Evolutionary conservation across 64 coral and sea anemone genomes (phyloP).

Genomic region (Anthopleura sola): DNA sequence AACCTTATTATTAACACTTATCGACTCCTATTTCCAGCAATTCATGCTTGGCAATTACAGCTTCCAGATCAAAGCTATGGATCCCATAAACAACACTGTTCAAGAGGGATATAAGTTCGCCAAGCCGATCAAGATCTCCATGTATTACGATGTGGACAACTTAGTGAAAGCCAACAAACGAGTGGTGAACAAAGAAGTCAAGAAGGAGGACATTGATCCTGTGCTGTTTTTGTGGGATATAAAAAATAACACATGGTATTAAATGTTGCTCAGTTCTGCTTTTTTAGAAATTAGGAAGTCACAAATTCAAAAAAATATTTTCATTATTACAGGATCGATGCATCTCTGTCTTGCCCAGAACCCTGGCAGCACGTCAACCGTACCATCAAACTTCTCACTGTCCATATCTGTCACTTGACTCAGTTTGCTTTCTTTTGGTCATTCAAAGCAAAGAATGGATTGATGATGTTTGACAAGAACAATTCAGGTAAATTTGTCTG

Average conservation of each 20-base stretch:
- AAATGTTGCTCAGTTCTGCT: background rate
- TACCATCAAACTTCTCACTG: constrained; percentile 68
- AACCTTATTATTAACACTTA: background rate
- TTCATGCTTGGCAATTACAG: constrained; percentile 97
- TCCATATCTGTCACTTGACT: constrained; percentile 77
- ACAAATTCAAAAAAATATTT: background rate
- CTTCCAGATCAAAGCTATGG: constrained; percentile 86
- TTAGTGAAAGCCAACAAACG: constrained; percentile 80
- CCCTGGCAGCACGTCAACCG: constrained; percentile 82
- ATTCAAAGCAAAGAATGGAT: constrained; percentile 51
- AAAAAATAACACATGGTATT: constrained; percentile 80
- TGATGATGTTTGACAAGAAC: constrained; percentile 77
- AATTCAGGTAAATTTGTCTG: constrained; percentile 39
- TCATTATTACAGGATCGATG: constrained; percentile 57
- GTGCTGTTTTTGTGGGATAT: constrained; percentile 79
- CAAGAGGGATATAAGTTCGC: constrained; percentile 66
- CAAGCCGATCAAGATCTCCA: constrained; percentile 69
- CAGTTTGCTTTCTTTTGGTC: constrained; percentile 93
- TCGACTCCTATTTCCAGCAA: constrained; percentile 41
- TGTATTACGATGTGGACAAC: constrained; percentile 89
- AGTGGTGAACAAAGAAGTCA: constrained; percentile 73
- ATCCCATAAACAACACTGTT: constrained; percentile 56
- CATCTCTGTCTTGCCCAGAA: constrained; percentile 57
- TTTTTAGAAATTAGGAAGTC: background rate
- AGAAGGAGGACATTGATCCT: constrained; percentile 70